Evolutionary conservation across 2,888 invertebrate genomes (phyloP).

Genomic region (Drosophila birchii): DNA sequence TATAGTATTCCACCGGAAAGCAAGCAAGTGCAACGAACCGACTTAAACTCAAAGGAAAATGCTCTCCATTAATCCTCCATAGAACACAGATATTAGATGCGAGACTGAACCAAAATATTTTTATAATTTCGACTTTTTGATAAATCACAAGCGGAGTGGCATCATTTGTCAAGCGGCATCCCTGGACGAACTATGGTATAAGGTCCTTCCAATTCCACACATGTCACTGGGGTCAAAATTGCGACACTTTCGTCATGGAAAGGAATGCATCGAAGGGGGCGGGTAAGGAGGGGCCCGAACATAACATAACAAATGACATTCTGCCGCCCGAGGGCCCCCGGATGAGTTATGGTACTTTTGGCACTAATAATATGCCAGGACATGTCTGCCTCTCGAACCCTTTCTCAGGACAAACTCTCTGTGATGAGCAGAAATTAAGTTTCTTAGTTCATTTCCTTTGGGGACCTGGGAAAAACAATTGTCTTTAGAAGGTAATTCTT

Average conservation of each 20-base stretch:
- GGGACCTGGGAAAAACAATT: conserved; percentile 31
- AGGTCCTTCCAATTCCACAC: conserved; percentile 37
- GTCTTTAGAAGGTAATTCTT: conserved; percentile 21
- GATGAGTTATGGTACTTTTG: conserved; percentile 65
- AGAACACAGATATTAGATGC: conserved; percentile 36
- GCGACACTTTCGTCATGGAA: conserved; percentile 74
- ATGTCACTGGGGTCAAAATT: conserved; percentile 59
- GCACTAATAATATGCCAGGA: conserved; percentile 63
- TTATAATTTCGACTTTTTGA: conserved; percentile 64
- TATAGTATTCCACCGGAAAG: not conserved
- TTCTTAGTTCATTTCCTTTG: conserved; percentile 23
- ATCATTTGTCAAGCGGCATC: conserved; percentile 71
- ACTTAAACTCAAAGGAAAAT: conserved; percentile 3
- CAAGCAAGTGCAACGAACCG: conserved; percentile 36
- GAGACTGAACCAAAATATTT: conserved; percentile 36
- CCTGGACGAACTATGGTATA: conserved; percentile 37
- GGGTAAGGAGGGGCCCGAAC: conserved; percentile 1
- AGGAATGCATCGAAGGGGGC: conserved; percentile 24
- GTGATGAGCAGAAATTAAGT: conserved; percentile 44
- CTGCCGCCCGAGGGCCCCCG: conserved; percentile 44
- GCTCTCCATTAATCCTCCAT: conserved; percentile 34
- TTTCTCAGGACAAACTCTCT: conserved; percentile 23
- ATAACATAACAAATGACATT: conserved; percentile 71
- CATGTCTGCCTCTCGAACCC: conserved; percentile 59
- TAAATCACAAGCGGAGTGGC: conserved; percentile 67